Evolutionary conservation across 2,797 vertebrate species (phyloP).

Genomic region (Acropternis orthonyx): DNA sequence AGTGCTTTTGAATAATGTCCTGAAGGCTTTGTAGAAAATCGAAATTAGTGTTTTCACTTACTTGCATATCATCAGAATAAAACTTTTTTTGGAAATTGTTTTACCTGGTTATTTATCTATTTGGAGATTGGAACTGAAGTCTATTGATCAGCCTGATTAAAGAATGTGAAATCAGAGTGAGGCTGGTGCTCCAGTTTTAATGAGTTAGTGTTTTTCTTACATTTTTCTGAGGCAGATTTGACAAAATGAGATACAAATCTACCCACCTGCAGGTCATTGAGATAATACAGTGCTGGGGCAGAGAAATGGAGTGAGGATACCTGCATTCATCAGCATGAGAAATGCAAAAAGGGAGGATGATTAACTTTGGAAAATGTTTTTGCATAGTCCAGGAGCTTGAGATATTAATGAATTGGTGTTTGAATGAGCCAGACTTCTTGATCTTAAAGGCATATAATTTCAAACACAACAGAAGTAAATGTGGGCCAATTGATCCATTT

Average conservation of each 20-base stretch:
- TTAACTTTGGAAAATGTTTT: slow-evolving; percentile 2
- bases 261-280: slow-evolving; percentile 29
- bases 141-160: slow-evolving; percentile 35
- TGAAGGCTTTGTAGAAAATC: slow-evolving; percentile 8
- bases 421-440: background rate
- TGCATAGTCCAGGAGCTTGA: background rate
- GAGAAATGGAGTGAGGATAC: background rate
- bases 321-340: background rate
- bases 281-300: background rate
- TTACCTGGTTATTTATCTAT: slow-evolving; percentile 39
- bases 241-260: slow-evolving; percentile 21
- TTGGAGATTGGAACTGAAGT: slow-evolving; percentile 25
- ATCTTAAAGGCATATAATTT: background rate
- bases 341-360: background rate
- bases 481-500: background rate
- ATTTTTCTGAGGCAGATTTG: background rate
- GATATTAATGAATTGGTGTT: background rate
- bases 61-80: background rate
- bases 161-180: background rate
- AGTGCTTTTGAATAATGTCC: slow-evolving; percentile 35
- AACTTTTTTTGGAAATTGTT: background rate
- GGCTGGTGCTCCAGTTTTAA: slow-evolving; percentile 5
- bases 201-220: background rate
- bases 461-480: background rate
- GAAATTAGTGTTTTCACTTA: slow-evolving; percentile 11